These are phyloP conservation scores for Dicentrarchus labrax DNA, from an alignment of 2,113 vertebrate species.

Conservation along the genomic window DNA sequence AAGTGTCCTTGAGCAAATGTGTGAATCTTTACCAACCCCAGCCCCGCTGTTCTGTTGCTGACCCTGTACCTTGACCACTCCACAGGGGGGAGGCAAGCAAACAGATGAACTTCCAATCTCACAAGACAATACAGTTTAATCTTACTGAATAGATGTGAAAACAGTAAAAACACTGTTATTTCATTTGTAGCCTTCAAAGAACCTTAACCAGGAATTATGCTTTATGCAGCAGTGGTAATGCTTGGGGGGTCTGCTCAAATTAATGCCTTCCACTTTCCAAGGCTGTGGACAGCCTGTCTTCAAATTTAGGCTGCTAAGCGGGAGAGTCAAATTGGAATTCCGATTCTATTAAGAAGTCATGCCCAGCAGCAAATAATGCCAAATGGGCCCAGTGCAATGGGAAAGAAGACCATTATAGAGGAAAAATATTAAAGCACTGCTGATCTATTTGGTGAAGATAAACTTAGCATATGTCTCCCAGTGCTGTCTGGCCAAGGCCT, in stretches of 20 bases:
- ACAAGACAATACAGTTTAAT: slow-evolving; percentile 51
- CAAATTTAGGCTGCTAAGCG: slow-evolving; percentile 84
- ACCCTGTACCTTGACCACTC: slow-evolving; percentile 69
- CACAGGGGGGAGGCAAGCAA: slow-evolving; percentile 39
- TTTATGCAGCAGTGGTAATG: slow-evolving; percentile 75
- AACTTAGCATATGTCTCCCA: slow-evolving; percentile 82
- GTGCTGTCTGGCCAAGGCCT: slow-evolving; percentile 72
- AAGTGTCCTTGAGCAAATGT: slow-evolving; percentile 74
- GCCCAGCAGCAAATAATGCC: slow-evolving; percentile 84
- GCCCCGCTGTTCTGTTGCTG: slow-evolving; percentile 42
- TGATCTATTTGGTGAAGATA: slow-evolving; percentile 84
- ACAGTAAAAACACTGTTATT: slow-evolving; percentile 36
- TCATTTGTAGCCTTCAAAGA: slow-evolving; percentile 71
- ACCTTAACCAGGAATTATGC: slow-evolving; percentile 70
- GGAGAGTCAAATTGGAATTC: slow-evolving; percentile 84
- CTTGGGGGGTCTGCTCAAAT: slow-evolving; percentile 76
- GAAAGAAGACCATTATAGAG: slow-evolving; percentile 80
- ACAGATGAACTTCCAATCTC: slow-evolving; percentile 47
- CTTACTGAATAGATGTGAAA: slow-evolving; percentile 43
- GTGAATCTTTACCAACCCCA: slow-evolving; percentile 45
- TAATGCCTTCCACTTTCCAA: slow-evolving; percentile 76
- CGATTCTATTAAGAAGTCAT: slow-evolving; percentile 85
- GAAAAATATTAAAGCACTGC: slow-evolving; percentile 79
- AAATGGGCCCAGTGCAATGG: slow-evolving; percentile 81
- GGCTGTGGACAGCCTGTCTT: slow-evolving; percentile 78